Conservation (phyloP, 1,140 invertebrate genomes). For the Pygmarrhopalites habei region DNA sequence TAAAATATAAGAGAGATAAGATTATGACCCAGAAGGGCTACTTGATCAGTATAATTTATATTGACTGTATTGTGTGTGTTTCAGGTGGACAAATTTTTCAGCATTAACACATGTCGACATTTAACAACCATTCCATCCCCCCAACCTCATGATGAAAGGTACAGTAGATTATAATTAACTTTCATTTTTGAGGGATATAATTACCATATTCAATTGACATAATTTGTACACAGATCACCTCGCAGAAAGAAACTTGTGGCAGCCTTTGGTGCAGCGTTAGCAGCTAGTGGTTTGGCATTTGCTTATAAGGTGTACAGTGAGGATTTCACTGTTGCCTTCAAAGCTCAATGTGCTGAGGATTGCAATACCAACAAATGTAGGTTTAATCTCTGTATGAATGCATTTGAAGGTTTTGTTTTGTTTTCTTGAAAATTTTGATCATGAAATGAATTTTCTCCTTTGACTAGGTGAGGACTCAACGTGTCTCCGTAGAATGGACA, state of each 20-base stretch:
- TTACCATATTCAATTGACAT: neutral
- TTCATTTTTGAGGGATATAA: neutral
- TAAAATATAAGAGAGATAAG: no score
- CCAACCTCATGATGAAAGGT: constrained; percentile 9
- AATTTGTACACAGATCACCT: constrained; percentile 7
- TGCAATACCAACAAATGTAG: constrained; percentile 18
- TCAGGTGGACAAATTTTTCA: neutral
- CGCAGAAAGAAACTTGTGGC: neutral
- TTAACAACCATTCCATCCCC: neutral
- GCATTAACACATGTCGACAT: neutral
- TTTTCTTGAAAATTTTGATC: no score
- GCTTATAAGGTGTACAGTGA: constrained; percentile 5
- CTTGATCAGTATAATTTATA: no score
- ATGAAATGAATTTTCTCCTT: no score
- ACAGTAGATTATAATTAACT: neutral
- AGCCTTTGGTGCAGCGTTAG: constrained; percentile 7
- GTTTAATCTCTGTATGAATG: no score
- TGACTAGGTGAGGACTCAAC: constrained; percentile 9
- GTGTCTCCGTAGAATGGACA: constrained; percentile 34
- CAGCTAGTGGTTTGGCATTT: constrained; percentile 7
- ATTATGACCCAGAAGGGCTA: no score
- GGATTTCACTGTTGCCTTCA: constrained; percentile 2
- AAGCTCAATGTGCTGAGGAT: constrained; percentile 19
- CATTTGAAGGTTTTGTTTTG: no score
- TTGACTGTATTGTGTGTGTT: neutral